Evolutionary conservation across 1,140 invertebrate species (phyloP).

Genomic region (Eurosta solidaginis): DNA sequence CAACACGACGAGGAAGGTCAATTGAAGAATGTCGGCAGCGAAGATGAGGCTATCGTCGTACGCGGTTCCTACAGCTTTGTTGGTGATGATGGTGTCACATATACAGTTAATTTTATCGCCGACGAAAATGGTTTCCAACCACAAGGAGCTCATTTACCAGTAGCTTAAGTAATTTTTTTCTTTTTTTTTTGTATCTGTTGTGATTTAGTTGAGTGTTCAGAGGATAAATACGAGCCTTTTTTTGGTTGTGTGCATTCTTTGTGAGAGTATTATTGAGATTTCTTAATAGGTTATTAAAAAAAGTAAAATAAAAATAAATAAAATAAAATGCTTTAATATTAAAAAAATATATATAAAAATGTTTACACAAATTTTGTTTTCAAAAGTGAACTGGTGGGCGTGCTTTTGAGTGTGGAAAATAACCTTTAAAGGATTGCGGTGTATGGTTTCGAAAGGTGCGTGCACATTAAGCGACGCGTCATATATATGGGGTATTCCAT

Average conservation of each 20-base stretch:
- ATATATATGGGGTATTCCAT: too few species aligned
- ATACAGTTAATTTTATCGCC: slow-evolving; percentile 67
- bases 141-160: slow-evolving; percentile 41
- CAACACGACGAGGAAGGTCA: slow-evolving; percentile 67
- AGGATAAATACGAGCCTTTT: background rate
- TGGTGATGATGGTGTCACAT: slow-evolving; percentile 66
- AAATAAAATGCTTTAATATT: background rate
- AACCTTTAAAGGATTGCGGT: too few species aligned
- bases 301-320: background rate
- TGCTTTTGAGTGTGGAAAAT: too few species aligned
- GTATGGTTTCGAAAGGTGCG: too few species aligned
- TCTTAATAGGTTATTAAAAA: too few species aligned
- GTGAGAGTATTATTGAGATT: background rate
- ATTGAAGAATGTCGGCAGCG: slow-evolving; percentile 64
- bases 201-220: background rate
- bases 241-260: background rate
- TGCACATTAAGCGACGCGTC: too few species aligned
- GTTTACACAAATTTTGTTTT: too few species aligned
- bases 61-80: slow-evolving; percentile 69
- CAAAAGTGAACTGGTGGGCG: too few species aligned
- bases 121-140: slow-evolving; percentile 55
- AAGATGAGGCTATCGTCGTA: slow-evolving; percentile 63
- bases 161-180: slow-evolving; percentile 15
- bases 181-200: too few species aligned
- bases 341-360: too few species aligned